These are phyloP conservation scores for Sphenopsis melanotis DNA, from an alignment of 2,797 vertebrate genomes.

Conservation along the genomic window DNA sequence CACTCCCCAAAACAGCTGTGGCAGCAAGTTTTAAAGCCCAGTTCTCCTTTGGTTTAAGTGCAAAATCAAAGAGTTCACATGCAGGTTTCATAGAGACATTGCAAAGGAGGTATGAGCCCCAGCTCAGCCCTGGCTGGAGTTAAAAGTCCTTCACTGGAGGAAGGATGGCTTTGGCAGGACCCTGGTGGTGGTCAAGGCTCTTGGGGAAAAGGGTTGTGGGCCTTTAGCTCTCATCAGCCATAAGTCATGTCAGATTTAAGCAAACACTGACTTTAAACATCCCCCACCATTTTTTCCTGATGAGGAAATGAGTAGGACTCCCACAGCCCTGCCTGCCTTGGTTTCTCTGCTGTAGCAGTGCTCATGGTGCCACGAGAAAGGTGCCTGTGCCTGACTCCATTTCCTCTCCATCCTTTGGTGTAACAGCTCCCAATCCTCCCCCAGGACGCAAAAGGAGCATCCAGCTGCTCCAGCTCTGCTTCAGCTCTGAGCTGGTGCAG, in stretches of 20 bases:
- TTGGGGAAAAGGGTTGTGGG: not conserved
- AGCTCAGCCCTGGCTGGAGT: not conserved
- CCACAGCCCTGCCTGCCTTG: not conserved
- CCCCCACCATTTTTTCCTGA: not conserved
- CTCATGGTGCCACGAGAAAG: not conserved
- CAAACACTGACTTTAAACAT: not conserved
- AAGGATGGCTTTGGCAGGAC: not conserved
- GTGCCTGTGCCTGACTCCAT: not conserved
- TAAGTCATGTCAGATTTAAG: not conserved
- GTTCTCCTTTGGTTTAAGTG: slow-evolving; percentile 46
- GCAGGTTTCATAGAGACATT: not conserved
- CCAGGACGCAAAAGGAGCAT: not conserved
- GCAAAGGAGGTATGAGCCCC: not conserved
- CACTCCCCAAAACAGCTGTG: not conserved
- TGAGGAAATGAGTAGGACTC: not conserved
- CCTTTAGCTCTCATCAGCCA: not conserved
- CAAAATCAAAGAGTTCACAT: not conserved
- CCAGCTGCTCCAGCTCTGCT: not conserved
- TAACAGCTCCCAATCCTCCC: not conserved
- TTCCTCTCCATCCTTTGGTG: not conserved
- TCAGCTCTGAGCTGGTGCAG: not conserved
- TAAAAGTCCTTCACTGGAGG: not conserved
- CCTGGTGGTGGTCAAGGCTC: not conserved
- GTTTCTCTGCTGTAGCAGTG: not conserved
- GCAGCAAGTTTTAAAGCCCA: not conserved